Conservation (phyloP, 1,140 invertebrate genomes). For the Diabrotica virgifera region DNA sequence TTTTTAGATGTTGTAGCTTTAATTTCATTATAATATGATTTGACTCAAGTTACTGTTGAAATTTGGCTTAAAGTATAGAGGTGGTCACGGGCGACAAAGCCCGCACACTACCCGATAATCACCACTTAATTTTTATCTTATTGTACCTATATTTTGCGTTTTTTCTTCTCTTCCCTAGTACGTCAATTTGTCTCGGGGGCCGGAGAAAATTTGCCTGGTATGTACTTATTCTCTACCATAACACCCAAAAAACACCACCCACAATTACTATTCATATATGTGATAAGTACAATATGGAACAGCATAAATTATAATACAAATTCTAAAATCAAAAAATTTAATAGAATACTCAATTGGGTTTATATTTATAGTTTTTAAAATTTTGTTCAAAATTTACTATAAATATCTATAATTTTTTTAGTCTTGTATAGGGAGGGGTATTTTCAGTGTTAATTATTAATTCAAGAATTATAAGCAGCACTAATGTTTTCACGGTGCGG, state of each 20-base stretch:
- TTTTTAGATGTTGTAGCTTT: constrained; percentile 45
- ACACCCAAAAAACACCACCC: constrained; percentile 47
- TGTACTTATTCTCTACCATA: constrained; percentile 52
- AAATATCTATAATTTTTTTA: too few relatives aligned
- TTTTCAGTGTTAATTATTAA: too few relatives aligned
- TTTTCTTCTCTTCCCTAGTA: constrained; percentile 64
- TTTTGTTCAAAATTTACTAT: too few relatives aligned
- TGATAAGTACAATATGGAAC: not conserved
- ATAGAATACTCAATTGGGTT: too few relatives aligned
- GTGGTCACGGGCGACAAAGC: constrained; percentile 13
- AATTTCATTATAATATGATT: constrained; percentile 42
- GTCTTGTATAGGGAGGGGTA: too few relatives aligned
- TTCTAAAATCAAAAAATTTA: not conserved
- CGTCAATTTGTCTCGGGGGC: constrained; percentile 69
- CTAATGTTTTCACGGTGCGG: too few relatives aligned
- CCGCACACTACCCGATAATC: constrained; percentile 19
- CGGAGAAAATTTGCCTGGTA: constrained; percentile 69
- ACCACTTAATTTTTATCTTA: constrained; percentile 42
- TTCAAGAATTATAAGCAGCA: too few relatives aligned
- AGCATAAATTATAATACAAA: too few relatives aligned
- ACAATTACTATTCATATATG: constrained; percentile 34
- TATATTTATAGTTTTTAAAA: too few relatives aligned
- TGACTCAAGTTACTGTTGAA: constrained; percentile 45
- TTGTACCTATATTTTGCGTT: constrained; percentile 50
- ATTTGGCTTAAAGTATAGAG: constrained; percentile 35